Base-by-base conservation (phyloP, 2,888 invertebrate species). In the Agonum fuliginosum region DNA sequence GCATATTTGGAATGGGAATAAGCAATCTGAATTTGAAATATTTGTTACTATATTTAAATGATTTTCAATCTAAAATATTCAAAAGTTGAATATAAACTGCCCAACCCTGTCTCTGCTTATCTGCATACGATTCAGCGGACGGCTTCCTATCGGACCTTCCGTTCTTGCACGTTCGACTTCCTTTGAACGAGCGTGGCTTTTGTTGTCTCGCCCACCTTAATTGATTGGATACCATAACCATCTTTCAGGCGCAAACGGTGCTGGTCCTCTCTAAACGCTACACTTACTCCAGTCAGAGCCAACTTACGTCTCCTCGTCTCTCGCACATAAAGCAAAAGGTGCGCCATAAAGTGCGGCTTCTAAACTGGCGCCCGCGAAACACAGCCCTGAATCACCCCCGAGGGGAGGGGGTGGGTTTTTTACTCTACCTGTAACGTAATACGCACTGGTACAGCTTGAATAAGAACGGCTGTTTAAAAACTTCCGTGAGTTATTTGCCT, bases 191-290 rank as follows among this genome's bases (percentile, higher is more conserved):
- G 41, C 67, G 14, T 54, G 34, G 71, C 73, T 76, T 76, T 76
- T 65, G 62, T 58, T 69, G 76, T 51, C 67, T 20, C 48, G 51
- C 37, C 34, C 76, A 79, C 81, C 82, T 81, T 82, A 82, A 83
- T 82, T 83, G 83, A 83, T 83, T 81, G 82, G 79, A 78, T 80
- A 80, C 80, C 82, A 80, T 81, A 82, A 81, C 81, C 80, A 83
- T 83, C 81, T 82, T 81, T 83, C 82, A 83, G 81, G 80, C 81
- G 81, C 82, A 82, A 83, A 83, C 81, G 82, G 82, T 80, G 81
- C n/a, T n/a, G n/a, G n/a, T n/a, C n/a, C n/a, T n/a, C n/a, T n/a
- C 82, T 81, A 81, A 83, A 83, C 83, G 81, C 79, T 58, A 27
- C 41, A 14, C 73, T 41, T 24, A 12, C 10, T 14, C 30, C 8